Percentiles rank a stretch among this genome's conserved stretches.
Conservation (phyloP, 1,140 invertebrate species). For the Panagrolaimus sp. region DNA sequence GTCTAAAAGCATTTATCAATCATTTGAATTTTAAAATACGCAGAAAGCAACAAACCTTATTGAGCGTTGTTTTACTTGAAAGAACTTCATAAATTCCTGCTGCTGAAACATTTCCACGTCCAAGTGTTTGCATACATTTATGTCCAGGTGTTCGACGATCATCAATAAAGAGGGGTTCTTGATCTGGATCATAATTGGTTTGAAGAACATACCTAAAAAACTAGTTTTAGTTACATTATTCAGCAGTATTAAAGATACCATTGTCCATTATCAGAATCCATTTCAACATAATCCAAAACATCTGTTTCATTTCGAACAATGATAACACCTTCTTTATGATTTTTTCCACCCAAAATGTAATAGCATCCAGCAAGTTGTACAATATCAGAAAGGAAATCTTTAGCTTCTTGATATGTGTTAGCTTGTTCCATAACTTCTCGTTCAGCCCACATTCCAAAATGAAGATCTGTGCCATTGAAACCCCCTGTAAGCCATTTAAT, state of each 20-base stretch:
- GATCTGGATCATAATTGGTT: conserved; percentile 65
- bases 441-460: conserved; percentile 61
- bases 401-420: conserved; percentile 33
- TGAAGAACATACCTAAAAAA: conserved; percentile 63
- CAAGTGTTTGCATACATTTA: conserved; percentile 58
- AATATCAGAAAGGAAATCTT: conserved; percentile 30
- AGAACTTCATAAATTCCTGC: conserved; percentile 44
- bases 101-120: conserved; percentile 28
- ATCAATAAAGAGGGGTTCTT: conserved; percentile 52
- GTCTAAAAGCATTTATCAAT: background rate
- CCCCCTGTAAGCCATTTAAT: conserved; percentile 11
- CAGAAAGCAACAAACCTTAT: conserved; percentile 27
- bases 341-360: conserved; percentile 45
- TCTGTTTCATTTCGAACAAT: conserved; percentile 27
- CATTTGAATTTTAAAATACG: too few relatives aligned
- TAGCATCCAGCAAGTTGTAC: conserved; percentile 43
- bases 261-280: conserved; percentile 15
- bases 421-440: conserved; percentile 44
- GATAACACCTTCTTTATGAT: conserved; percentile 30
- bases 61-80: conserved; percentile 47
- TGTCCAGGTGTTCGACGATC: conserved; percentile 61
- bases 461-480: conserved; percentile 47
- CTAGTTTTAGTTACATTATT: background rate
- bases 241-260: conserved; percentile 18
- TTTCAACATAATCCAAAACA: conserved; percentile 26